Evolutionary conservation across 2,113 vertebrate species (phyloP), one percentile per base, ranked within the genome.

Genomic region (Forbesichthys agassizii): DNA sequence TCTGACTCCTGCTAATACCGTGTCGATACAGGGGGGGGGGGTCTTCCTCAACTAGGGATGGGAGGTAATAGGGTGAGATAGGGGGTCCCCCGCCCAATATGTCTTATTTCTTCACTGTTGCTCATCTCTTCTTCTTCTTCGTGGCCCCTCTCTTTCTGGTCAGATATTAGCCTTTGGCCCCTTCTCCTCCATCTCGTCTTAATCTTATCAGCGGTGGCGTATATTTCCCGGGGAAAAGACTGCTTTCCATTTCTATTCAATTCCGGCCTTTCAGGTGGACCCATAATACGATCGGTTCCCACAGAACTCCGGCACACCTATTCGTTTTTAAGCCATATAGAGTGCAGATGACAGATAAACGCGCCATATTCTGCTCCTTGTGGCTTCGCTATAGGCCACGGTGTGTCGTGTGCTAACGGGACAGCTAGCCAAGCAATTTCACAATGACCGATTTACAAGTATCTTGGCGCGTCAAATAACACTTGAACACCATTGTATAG

Each of bases 181-280:
- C 71, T 69, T 69, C 33, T 78, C 75, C 66, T 64, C 68, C 81
- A 70, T 84, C 85, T 86, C 83, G 78, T 86, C 74, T 72, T 88
- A 85, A 89, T 89, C 84, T 86, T 83, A 90, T 91, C 87, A 82
- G 66, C 60, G 46, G 62, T 89, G 84, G 89, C 88, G 85, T 84
- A 84, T 87, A 88, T 87, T 87, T 82, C 80, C 74, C 75, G 79
- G 80, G 78, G 78, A 80, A 75, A 82, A 84, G 84, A 84, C 85
- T 80, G 75, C 83, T 85, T 90, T 89, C 85, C 87, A 88, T 89
- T 90, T 88, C 81, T 90, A 88, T 89, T 83, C 87, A 88, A 90
- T 90, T 86, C 82, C 71, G 68, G 62, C 68, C 81, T 88, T 88
- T 90, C 77, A 77, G 84, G 88, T 85, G 81, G 84, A 80, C 64